Percentiles rank a stretch among this genome's conserved stretches.
phyloP scores from a whole-genome alignment of 2,113 vertebrate species.

The Psittacara wagleri region DNA sequence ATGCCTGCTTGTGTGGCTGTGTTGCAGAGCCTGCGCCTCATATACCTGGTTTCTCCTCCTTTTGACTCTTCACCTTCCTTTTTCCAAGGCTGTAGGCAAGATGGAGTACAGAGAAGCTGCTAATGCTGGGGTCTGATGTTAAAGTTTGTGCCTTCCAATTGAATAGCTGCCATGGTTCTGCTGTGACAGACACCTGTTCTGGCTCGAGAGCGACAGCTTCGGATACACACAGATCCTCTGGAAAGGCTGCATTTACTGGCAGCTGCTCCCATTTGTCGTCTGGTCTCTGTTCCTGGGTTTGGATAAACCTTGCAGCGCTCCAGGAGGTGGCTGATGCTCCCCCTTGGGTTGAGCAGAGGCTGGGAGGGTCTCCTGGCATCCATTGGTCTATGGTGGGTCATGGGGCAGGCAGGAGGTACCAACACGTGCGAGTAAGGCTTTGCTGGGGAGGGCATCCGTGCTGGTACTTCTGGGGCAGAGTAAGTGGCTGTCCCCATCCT shows the following conservation, averaged over 20 bases:
- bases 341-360: not conserved
- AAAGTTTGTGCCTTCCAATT: not conserved
- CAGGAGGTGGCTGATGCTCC: not conserved
- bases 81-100: not conserved
- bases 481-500: not conserved
- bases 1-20: fast-evolving
- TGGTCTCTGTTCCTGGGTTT: not conserved
- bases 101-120: not conserved
- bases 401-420: not conserved
- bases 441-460: not conserved
- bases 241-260: not conserved
- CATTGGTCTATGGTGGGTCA: fast-evolving
- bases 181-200: conserved; percentile 56
- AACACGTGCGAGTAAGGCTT: fast-evolving
- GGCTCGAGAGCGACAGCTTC: conserved; percentile 16
- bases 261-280: not conserved
- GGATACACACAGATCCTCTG: not conserved
- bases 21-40: not conserved
- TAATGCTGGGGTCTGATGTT: not conserved
- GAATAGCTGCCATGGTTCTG: not conserved
- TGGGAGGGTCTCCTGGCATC: not conserved
- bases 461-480: not conserved
- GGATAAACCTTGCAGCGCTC: not conserved
- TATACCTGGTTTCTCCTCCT: not conserved
- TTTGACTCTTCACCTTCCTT: not conserved